Conservation (phyloP, 2,888 invertebrate genomes). For the Stegana nigrithorax region DNA sequence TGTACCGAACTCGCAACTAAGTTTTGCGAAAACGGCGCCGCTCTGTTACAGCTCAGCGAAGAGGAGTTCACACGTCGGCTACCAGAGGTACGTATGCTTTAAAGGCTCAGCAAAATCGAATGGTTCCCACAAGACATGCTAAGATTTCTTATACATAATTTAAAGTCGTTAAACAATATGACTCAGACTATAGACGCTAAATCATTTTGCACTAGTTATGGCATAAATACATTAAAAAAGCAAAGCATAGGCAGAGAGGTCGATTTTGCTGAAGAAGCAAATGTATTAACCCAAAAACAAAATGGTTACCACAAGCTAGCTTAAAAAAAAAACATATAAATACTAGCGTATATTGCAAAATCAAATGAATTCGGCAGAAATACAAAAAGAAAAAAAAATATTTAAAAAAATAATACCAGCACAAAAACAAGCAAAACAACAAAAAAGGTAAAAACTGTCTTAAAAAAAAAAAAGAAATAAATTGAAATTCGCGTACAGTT, state of each 20-base stretch:
- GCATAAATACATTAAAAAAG: too few species aligned
- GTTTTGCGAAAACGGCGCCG: constrained; percentile 84
- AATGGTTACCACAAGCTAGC: too few species aligned
- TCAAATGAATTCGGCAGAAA: not conserved
- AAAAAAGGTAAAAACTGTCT: constrained; percentile 24
- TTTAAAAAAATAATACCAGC: constrained; percentile 11
- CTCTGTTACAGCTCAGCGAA: constrained; percentile 81
- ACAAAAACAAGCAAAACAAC: constrained; percentile 27
- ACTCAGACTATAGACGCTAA: constrained; percentile 32
- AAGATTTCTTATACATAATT: not conserved
- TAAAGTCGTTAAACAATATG: constrained; percentile 18
- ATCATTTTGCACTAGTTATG: too few species aligned
- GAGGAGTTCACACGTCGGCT: constrained; percentile 87
- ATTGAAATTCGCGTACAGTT: constrained; percentile 25
- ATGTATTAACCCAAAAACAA: too few species aligned
- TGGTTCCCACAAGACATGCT: too few species aligned
- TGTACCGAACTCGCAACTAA: constrained; percentile 80
- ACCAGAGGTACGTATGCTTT: constrained; percentile 76
- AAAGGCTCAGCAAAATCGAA: too few species aligned
- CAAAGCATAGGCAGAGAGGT: too few species aligned
- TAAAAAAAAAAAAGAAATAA: constrained; percentile 27
- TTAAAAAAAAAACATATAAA: too few species aligned
- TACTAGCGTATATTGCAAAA: not conserved
- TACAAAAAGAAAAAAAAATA: constrained; percentile 34
- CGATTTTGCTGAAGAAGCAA: too few species aligned